Evolutionary conservation across 1,140 invertebrate species (phyloP).

Genomic region (Oppia nitens): DNA sequence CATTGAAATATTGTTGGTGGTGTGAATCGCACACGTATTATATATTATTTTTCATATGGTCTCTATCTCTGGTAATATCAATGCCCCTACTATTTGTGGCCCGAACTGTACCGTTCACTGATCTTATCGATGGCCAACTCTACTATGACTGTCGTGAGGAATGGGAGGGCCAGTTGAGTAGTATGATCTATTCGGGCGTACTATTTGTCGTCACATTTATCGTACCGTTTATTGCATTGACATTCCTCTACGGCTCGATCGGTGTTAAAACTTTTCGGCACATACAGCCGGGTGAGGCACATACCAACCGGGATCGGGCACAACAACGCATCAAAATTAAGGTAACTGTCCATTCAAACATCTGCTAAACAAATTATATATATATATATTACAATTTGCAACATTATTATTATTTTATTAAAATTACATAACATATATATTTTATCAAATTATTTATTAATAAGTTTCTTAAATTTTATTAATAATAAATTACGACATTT

Average conservation of each 20-base stretch:
- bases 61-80: slow-evolving; percentile 27
- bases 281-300: slow-evolving; percentile 34
- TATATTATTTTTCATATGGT: slow-evolving; percentile 36
- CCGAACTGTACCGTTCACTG: slow-evolving; percentile 23
- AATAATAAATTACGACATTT: too few relatives aligned
- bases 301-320: slow-evolving; percentile 31
- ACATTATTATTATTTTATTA: too few relatives aligned
- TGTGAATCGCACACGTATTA: too few relatives aligned
- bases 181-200: slow-evolving; percentile 28
- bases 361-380: too few relatives aligned
- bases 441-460: too few relatives aligned
- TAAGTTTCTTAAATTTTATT: too few relatives aligned
- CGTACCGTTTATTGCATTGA: slow-evolving; percentile 33
- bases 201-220: slow-evolving; percentile 35
- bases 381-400: too few relatives aligned
- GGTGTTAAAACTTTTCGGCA: slow-evolving; percentile 31
- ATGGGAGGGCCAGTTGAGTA: slow-evolving; percentile 21
- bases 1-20: too few relatives aligned
- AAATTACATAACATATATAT: too few relatives aligned
- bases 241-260: slow-evolving; percentile 32
- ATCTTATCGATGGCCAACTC: slow-evolving; percentile 24
- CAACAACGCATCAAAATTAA: slow-evolving; percentile 32
- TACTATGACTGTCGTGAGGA: slow-evolving; percentile 29
- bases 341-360: too few relatives aligned
- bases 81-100: slow-evolving; percentile 31